Conservation (phyloP, 2,888 invertebrate genomes). For the Heliconius charithonia region DNA sequence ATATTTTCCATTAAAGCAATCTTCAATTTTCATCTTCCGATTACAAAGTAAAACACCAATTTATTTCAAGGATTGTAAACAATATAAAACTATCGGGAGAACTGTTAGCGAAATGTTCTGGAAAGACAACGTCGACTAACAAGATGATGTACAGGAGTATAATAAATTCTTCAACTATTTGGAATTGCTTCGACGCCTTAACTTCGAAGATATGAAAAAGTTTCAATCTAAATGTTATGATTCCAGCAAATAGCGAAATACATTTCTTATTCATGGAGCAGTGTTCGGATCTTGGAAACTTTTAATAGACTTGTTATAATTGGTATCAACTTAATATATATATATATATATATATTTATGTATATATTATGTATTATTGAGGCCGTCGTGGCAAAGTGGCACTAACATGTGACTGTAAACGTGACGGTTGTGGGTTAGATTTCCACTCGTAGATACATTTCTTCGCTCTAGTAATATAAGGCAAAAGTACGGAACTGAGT, state of each 20-base stretch:
- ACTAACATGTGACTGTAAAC: background rate
- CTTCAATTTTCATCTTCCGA: background rate
- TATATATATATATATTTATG: background rate
- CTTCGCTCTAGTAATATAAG: background rate
- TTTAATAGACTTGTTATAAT: constrained; percentile 11
- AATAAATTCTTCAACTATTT: constrained; percentile 34
- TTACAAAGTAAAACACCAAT: constrained; percentile 32
- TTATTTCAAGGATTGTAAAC: constrained; percentile 40
- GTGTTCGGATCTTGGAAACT: constrained; percentile 11
- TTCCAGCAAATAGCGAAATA: constrained; percentile 5
- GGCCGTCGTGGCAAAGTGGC: background rate
- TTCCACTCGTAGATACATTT: background rate
- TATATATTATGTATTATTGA: background rate
- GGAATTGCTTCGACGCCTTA: constrained; percentile 38
- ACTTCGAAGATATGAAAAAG: constrained; percentile 39
- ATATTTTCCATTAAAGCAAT: constrained; percentile 19
- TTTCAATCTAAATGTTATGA: constrained; percentile 27
- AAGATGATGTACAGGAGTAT: constrained; percentile 42
- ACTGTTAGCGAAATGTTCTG: constrained; percentile 39
- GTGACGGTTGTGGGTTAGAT: background rate
- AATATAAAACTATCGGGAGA: constrained; percentile 41
- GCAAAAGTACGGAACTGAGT: background rate
- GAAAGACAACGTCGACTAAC: constrained; percentile 42
- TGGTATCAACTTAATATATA: background rate
- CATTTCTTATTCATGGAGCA: constrained; percentile 9